Evolutionary conservation across 2,888 invertebrate species (phyloP), one percentile per base, ranked within the genome.

Genomic region (Drosophila yooni): DNA sequence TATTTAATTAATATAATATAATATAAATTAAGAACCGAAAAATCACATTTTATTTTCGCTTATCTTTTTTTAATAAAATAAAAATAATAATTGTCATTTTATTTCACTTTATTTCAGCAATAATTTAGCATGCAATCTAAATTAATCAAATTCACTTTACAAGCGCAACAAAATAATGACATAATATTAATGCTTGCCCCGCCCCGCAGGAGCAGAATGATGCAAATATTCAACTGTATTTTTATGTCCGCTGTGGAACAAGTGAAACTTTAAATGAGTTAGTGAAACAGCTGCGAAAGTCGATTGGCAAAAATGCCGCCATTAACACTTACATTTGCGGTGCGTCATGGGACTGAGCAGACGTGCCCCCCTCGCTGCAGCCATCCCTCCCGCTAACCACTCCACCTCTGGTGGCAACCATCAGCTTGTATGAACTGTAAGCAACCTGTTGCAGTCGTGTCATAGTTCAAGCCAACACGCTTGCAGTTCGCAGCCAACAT

Each of bases 371-470:
- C 8, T 2, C 8, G 3, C 18, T 33, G 33, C 33, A 11, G 0
- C 46, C 1, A 6, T 36, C 18, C 25, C 3, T 2, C 3, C 11
- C 4, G 0, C 40, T 2, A 43, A 4, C 2, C 21, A 21, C 13
- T 4, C 10, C n/a, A 3, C 2, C 6, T 4, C 34, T 4, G 13
- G 21, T 13, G 1, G 4, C 5, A 5, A 29, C 40, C n/a, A 15
- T 13, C 13, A 29, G 29, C 2, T 10, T 3, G 18, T 38, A 18
- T 36, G 33, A 40, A 36, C 65, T 21, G 21, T 33, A 56, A 50
- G 66, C 76, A 76, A 76, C 75, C 75, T 76, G 75, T 76, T 76
- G 75, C 70, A 76, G 59, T 76, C 66, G 71, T 76, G 75, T 75
- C 74, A 75, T 15, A 75, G 74, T 75, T 75, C 64, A 74, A 33